A percentile compares a stretch with the other conserved stretches of the same genome.
These are phyloP conservation scores for Acanthacorydalis orientalis DNA, from an alignment of 2,888 invertebrate species.

Conservation along the genomic window DNA sequence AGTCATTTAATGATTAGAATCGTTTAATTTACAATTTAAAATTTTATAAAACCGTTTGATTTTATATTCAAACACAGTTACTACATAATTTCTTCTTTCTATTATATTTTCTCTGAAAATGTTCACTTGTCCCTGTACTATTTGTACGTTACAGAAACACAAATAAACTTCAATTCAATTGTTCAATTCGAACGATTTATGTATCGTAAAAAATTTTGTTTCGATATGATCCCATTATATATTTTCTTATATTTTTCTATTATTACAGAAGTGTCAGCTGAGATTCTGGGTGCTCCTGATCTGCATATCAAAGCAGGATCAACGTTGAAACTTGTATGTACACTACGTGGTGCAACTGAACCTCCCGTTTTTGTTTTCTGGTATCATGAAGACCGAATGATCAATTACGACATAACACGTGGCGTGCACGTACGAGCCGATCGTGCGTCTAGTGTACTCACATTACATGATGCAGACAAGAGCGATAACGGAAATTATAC, in stretches of 20 bases:
- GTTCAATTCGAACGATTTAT: no score
- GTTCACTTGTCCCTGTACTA: no score
- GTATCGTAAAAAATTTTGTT: no score
- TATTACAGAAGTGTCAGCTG: constrained; percentile 34
- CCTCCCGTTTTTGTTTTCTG: constrained; percentile 41
- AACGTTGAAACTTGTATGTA: constrained; percentile 36
- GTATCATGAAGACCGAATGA: constrained; percentile 43
- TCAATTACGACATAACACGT: constrained; percentile 37
- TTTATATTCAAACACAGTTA: no score
- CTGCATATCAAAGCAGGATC: constrained; percentile 41
- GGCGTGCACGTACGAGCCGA: constrained; percentile 36
- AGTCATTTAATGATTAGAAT: no score
- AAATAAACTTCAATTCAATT: no score
- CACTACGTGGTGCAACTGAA: constrained; percentile 35
- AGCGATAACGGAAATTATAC: constrained; percentile 54
- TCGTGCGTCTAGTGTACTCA: constrained; percentile 45
- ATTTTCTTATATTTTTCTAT: constrained; percentile 2
- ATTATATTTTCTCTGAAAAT: no score
- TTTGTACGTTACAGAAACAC: no score
- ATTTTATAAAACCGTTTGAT: no score
- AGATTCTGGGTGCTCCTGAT: constrained; percentile 41
- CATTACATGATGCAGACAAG: constrained; percentile 43
- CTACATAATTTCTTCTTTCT: no score
- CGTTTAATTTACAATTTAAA: no score
- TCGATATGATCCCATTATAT: no score